Base-by-base conservation (phyloP, 2,797 vertebrate genomes). In the Simalia tracyae region DNA sequence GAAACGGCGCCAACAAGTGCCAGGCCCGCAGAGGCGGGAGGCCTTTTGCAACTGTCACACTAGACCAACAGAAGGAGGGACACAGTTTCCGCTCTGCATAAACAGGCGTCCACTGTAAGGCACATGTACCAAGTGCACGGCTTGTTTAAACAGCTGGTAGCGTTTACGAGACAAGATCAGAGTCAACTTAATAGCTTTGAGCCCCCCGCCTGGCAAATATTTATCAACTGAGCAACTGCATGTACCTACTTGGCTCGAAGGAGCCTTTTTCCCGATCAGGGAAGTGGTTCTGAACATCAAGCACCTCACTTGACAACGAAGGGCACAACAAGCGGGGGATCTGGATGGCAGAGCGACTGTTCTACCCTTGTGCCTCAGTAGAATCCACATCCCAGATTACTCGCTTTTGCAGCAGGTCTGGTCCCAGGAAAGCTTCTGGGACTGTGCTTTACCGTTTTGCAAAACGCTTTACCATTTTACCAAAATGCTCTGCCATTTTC, bases 211-310 rank as follows among this genome's bases (percentile, higher is more conserved):
- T 76, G 72, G 57, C n/a, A 86, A 59, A n/a, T 36, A 86, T 86
- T 86, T 31, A 22, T 22, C n/a, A 19, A 5, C 56, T 4, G 9
- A 36, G 57, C 86, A 60, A 59, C 86, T 7, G 85, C 84, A 5
- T 0, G 85, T 1, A 19, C 28, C 26, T 17, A 28, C 15, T 59
- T 59, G 56, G 28, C 7, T 11, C 4, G 28, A 19, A 86, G 56
- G n/a, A 0, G n/a, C 15, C 10, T 17, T 19, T 11, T 22, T 22
- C 0, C 56, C n/a, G 17, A 36, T 2, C 4, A 1, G 3, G 56
- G 28, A 31, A 59, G 2, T 0, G 54, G 54, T 8, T n/a, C 31
- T 57, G 15, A 86, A 4, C 15, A 4, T 19, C 84, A 86, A 10
- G 84, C 15, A 1, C 8, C 1, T 4, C 28, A 0, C 0, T 31